Conservation (phyloP, 2,888 invertebrate genomes). For the Stenodera caucasica region DNA sequence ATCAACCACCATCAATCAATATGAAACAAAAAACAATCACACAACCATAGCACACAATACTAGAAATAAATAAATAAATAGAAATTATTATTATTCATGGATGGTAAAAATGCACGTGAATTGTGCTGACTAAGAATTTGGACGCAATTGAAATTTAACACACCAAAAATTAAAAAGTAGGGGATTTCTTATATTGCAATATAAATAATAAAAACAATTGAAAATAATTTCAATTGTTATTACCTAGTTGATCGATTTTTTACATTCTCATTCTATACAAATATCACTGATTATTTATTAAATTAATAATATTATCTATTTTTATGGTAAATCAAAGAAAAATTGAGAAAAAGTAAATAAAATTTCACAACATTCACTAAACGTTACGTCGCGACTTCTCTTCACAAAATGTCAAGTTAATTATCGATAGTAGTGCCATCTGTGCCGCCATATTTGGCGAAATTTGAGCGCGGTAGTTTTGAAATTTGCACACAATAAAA, state of each 20-base stretch:
- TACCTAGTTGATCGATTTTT: slow-evolving; percentile 35
- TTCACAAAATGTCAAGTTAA: slow-evolving; percentile 35
- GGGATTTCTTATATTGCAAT: not conserved
- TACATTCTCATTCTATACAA: slow-evolving; percentile 41
- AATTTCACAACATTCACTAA: slow-evolving; percentile 46
- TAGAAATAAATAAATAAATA: not conserved
- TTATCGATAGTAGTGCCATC: slow-evolving; percentile 15
- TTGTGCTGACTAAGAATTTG: not conserved
- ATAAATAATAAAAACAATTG: not conserved
- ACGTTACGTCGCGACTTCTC: slow-evolving; percentile 41
- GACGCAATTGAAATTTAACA: not conserved
- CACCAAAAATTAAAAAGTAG: not conserved
- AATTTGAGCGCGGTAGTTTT: slow-evolving; percentile 14
- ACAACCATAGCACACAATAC: slow-evolving; percentile 1
- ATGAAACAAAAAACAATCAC: not conserved
- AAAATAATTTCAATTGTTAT: slow-evolving; percentile 14
- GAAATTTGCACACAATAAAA: slow-evolving; percentile 3
- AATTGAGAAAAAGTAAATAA: slow-evolving; percentile 33
- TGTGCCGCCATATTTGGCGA: not conserved
- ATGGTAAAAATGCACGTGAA: slow-evolving; percentile 1
- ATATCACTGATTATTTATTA: slow-evolving; percentile 14
- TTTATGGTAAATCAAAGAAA: slow-evolving; percentile 24
- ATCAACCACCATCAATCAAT: not conserved
- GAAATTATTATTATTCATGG: too few species aligned
- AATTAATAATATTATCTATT: slow-evolving; percentile 32